These are phyloP conservation scores for Fopius arisanus DNA, from an alignment of 1,140 invertebrate genomes.

Conservation along the genomic window DNA sequence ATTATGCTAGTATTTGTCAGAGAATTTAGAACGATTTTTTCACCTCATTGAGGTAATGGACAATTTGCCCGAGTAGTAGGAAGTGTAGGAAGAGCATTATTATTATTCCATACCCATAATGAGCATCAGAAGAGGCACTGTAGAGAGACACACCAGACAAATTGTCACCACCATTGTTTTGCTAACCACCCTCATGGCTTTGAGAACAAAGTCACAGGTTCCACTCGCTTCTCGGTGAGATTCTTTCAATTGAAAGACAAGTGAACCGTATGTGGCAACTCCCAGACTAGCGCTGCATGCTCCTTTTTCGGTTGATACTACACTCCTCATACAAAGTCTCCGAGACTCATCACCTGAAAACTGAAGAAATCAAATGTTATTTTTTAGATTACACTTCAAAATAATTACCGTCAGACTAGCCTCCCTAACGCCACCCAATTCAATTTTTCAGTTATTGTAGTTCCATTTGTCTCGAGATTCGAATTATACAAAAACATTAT, in stretches of 20 bases:
- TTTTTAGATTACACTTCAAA: background rate
- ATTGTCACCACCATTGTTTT: conserved; percentile 78
- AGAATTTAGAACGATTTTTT: no score
- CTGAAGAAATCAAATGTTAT: conserved; percentile 55
- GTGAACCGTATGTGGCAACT: conserved; percentile 77
- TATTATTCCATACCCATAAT: conserved; percentile 71
- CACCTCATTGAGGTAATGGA: background rate
- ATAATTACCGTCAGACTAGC: no score
- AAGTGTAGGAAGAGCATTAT: background rate
- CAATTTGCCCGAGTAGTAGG: background rate
- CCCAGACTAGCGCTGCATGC: conserved; percentile 61
- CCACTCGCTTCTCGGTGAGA: conserved; percentile 81
- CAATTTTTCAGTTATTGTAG: no score
- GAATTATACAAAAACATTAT: no score
- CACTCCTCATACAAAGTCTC: conserved; percentile 70
- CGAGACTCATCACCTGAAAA: conserved; percentile 79
- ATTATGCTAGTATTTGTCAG: no score
- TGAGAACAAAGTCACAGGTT: conserved; percentile 78
- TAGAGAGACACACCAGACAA: conserved; percentile 71
- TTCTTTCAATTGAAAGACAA: conserved; percentile 82
- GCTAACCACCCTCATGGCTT: conserved; percentile 77
- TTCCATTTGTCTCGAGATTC: no score
- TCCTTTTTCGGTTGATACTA: conserved; percentile 60
- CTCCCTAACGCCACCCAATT: no score
- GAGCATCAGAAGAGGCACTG: conserved; percentile 75